Evolutionary conservation across 1,140 invertebrate genomes (phyloP).

Genomic region (Periplaneta americana): DNA sequence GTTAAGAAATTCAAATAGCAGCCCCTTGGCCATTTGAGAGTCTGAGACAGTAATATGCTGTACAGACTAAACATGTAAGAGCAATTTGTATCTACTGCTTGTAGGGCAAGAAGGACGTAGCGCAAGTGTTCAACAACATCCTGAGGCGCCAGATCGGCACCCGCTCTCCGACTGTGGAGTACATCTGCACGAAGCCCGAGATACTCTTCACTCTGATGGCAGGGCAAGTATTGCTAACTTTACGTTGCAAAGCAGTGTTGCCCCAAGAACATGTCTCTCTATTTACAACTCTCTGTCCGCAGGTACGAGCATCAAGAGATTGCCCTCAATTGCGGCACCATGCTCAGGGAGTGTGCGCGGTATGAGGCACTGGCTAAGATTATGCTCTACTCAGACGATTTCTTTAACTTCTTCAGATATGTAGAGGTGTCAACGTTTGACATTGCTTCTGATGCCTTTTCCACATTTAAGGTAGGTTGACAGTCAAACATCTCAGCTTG

Average conservation of each 20-base stretch:
- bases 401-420: slow-evolving; percentile 99
- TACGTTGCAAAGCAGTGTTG: not conserved
- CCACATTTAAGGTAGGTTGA: slow-evolving; percentile 91
- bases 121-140: slow-evolving; percentile 99
- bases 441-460: slow-evolving; percentile 99
- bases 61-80: too few relatives aligned
- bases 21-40: too few relatives aligned
- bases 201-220: slow-evolving; percentile 95
- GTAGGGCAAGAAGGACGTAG: slow-evolving; percentile 97
- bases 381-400: slow-evolving; percentile 94
- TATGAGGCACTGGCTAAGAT: slow-evolving; percentile 98
- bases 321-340: slow-evolving; percentile 97
- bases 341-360: slow-evolving; percentile 96
- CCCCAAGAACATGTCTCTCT: not conserved
- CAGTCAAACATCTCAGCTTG: too few relatives aligned
- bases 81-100: not conserved
- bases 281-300: slow-evolving; percentile 27
- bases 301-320: slow-evolving; percentile 99
- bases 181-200: slow-evolving; percentile 96
- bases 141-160: slow-evolving; percentile 96
- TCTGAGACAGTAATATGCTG: too few relatives aligned
- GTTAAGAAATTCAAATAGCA: too few relatives aligned
- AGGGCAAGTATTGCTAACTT: slow-evolving; percentile 58
- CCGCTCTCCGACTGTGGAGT: slow-evolving; percentile 95
- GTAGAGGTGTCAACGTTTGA: slow-evolving; percentile 99